Evolutionary conservation across 37 sponge, comb jelly and placozoan species (phyloP).

Genomic region (Geodia barretti): DNA sequence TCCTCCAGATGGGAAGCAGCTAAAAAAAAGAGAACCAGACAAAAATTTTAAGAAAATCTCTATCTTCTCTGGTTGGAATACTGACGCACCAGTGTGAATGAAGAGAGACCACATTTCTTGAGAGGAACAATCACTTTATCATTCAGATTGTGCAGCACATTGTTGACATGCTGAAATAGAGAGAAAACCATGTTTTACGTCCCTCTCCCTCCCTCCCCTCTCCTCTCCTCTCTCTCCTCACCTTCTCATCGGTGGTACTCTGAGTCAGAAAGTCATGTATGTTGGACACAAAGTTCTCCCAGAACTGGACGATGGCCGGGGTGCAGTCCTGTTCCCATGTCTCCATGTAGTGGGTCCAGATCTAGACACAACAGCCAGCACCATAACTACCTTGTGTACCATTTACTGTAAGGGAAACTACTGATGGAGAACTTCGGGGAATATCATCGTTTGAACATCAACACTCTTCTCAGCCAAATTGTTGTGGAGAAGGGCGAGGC

Average conservation of each 20-base stretch:
- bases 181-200: neutral
- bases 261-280: neutral
- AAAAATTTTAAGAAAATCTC: neutral
- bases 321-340: slow-evolving; percentile 5
- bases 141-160: slow-evolving; percentile 28
- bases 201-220: neutral
- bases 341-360: slow-evolving; percentile 60
- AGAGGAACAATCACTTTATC: slow-evolving; percentile 19
- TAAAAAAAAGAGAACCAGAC: slow-evolving; percentile 1
- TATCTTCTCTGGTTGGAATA: neutral
- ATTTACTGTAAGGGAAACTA: too few relatives aligned
- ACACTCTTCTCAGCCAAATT: too few relatives aligned
- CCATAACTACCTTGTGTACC: too few relatives aligned
- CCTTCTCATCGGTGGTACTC: neutral
- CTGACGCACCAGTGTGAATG: slow-evolving; percentile 14
- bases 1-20: slow-evolving; percentile 37
- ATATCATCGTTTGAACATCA: too few relatives aligned
- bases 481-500: neutral
- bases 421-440: too few relatives aligned
- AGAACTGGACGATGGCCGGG: slow-evolving; percentile 13
- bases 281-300: slow-evolving; percentile 28
- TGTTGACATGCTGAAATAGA: neutral
- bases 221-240: neutral
- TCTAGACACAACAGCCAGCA: neutral
- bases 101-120: slow-evolving; percentile 14